Conservation (phyloP, 2,113 vertebrate genomes). For the Fukomys damarensis region DNA sequence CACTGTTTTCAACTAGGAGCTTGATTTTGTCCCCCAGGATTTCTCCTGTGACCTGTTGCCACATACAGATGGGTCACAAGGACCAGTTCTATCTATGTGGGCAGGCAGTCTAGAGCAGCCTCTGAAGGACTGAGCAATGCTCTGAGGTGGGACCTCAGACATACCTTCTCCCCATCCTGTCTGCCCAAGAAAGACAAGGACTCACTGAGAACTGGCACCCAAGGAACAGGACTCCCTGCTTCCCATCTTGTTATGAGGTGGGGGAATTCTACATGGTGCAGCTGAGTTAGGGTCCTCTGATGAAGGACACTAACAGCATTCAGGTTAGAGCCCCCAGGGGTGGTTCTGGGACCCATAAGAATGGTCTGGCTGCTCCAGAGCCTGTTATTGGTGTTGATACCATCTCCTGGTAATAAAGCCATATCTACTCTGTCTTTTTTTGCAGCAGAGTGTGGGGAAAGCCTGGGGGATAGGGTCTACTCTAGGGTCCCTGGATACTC, state of each 20-base stretch:
- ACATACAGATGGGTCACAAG: background rate
- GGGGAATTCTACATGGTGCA: background rate
- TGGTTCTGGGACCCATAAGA: background rate
- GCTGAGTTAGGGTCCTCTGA: background rate
- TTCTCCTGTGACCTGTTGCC: background rate
- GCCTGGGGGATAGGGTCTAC: background rate
- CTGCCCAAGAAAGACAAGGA: background rate
- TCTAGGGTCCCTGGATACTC: background rate
- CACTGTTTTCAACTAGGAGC: background rate
- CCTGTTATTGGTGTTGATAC: background rate
- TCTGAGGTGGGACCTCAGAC: background rate
- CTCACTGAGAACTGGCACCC: background rate
- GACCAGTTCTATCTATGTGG: background rate
- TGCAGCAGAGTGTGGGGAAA: background rate
- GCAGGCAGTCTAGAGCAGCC: background rate
- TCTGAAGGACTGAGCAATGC: background rate
- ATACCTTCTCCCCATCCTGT: background rate
- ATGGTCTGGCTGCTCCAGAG: background rate
- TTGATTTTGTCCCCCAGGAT: background rate
- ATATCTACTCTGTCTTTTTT: background rate
- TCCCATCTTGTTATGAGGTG: background rate
- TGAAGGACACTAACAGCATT: background rate
- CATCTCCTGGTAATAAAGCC: background rate
- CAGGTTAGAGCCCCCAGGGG: background rate
- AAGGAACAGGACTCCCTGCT: background rate